Evolutionary conservation across 2,888 invertebrate species (phyloP), one percentile per base, ranked within the genome.

Genomic region (Zaprionus lineosus): DNA sequence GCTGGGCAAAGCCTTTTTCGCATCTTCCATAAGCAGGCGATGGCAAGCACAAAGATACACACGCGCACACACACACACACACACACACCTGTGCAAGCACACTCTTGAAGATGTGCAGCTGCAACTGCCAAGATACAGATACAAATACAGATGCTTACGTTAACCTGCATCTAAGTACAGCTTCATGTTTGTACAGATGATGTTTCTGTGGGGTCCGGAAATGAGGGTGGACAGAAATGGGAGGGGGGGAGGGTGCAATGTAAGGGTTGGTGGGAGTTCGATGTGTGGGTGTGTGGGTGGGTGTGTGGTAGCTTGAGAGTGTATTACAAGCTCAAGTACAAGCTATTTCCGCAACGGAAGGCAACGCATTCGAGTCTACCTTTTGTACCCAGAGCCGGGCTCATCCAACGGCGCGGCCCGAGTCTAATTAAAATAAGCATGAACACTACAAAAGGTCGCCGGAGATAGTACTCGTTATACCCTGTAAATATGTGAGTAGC

Each of bases 341-440:
- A 81, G 81, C 78, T 84, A 84, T 78, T 78, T 78, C 78, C 78
- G 81, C 77, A 70, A 57, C 81, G 77, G 77, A 76, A 73, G 64
- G 84, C 61, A 76, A 62, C 76, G 58, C 66, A 81, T 73, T 62
- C 60, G 69, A 63, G 53, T 46, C 61, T 65, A 60, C 40, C 66
- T 76, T 79, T 76, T 72, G 62, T 72, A 60, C 61, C 56, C n/a
- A n/a, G 47, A 24, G 53, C 41, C 34, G 21, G 47, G 39, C 9
- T 24, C 48, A 53, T 47, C 29, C 40, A 34, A 58, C 39, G 39
- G 18, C 47, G 26, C 50, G 55, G 74, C 46, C 56, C 63, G 64
- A 60, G 84, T 83, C 78, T 78, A 78, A 78, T 78, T 78, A 78
- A 81, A 84, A 78, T 83, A 78, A 77, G 72, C 76, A 83, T 61